Percentiles rank a stretch among this genome's conserved stretches.
phyloP scores from a whole-genome alignment of 1,140 invertebrate genomes.

The Eulimnadia texana region DNA sequence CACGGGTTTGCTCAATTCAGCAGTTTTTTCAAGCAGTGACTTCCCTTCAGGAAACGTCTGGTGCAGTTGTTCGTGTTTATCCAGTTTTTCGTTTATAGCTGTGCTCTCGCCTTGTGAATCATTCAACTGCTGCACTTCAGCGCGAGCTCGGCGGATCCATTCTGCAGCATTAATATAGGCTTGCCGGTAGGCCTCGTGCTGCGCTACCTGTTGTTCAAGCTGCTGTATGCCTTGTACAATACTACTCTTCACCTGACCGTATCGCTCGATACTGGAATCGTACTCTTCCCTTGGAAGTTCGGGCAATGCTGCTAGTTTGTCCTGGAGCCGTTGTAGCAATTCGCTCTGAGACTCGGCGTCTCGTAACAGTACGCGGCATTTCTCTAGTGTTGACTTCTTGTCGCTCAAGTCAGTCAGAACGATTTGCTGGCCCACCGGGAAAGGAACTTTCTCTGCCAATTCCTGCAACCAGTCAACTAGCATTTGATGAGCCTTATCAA shows the following conservation, averaged over 20 bases:
- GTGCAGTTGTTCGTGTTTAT: slow-evolving; percentile 51
- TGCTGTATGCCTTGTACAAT: slow-evolving; percentile 30
- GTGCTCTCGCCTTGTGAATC: slow-evolving; percentile 69
- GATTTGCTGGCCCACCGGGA: slow-evolving; percentile 40
- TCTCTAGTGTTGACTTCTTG: slow-evolving; percentile 71
- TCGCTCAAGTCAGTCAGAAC: slow-evolving; percentile 72
- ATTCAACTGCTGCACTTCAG: slow-evolving; percentile 68
- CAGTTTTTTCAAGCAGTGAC: slow-evolving; percentile 49
- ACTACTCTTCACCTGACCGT: slow-evolving; percentile 44
- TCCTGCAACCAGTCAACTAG: slow-evolving; percentile 73
- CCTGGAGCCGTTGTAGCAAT: slow-evolving; percentile 40
- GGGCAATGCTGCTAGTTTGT: slow-evolving; percentile 23
- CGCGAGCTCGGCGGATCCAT: slow-evolving; percentile 68
- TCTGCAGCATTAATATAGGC: slow-evolving; percentile 66
- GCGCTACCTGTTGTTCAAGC: slow-evolving; percentile 64
- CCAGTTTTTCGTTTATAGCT: slow-evolving; percentile 52
- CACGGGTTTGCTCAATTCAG: slow-evolving; percentile 59
- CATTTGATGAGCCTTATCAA: slow-evolving; percentile 60
- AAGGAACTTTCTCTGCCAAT: slow-evolving; percentile 60
- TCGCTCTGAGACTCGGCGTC: slow-evolving; percentile 63
- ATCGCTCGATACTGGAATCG: slow-evolving; percentile 49
- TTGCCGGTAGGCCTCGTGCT: slow-evolving; percentile 72
- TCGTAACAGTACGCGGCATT: slow-evolving; percentile 56
- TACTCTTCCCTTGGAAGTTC: slow-evolving; percentile 36
- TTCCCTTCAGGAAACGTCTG: slow-evolving; percentile 38